Evolutionary conservation across 2,888 invertebrate genomes (phyloP).

Genomic region (Sinelater perroti): DNA sequence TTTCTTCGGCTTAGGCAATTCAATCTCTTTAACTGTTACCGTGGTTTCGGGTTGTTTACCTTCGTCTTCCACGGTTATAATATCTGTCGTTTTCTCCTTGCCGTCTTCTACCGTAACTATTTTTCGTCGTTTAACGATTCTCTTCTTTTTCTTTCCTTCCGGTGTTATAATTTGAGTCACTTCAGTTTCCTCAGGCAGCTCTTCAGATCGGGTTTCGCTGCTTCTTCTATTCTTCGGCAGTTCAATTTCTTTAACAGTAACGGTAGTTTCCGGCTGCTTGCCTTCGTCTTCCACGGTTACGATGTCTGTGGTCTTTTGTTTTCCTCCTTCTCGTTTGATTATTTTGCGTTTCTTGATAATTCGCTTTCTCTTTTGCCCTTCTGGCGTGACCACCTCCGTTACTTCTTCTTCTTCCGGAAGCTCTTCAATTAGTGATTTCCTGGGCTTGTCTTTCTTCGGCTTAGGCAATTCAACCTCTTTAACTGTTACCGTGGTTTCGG

Average conservation of each 20-base stretch:
- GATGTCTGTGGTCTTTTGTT: slow-evolving; percentile 36
- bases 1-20: slow-evolving; percentile 45
- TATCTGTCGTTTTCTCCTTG: slow-evolving; percentile 48
- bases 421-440: slow-evolving; percentile 38
- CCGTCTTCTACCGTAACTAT: slow-evolving; percentile 52
- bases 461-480: slow-evolving; percentile 43
- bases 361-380: slow-evolving; percentile 52
- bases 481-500: slow-evolving; percentile 49
- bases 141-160: slow-evolving; percentile 49
- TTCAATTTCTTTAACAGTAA: slow-evolving; percentile 34
- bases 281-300: slow-evolving; percentile 48
- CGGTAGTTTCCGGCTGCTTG: slow-evolving; percentile 40
- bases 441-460: slow-evolving; percentile 27
- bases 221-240: slow-evolving; percentile 58
- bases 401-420: slow-evolving; percentile 44
- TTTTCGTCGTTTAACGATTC: slow-evolving; percentile 52
- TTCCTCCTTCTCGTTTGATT: slow-evolving; percentile 23
- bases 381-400: slow-evolving; percentile 21
- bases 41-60: slow-evolving; percentile 51
- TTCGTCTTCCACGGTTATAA: slow-evolving; percentile 52
- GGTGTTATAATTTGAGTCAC: slow-evolving; percentile 47
- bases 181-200: slow-evolving; percentile 51
- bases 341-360: slow-evolving; percentile 52
- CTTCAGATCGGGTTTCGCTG: slow-evolving; percentile 56
- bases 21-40: slow-evolving; percentile 46